Evolutionary conservation across 2,888 invertebrate species (phyloP).

Genomic region (Parnassius orleans): DNA sequence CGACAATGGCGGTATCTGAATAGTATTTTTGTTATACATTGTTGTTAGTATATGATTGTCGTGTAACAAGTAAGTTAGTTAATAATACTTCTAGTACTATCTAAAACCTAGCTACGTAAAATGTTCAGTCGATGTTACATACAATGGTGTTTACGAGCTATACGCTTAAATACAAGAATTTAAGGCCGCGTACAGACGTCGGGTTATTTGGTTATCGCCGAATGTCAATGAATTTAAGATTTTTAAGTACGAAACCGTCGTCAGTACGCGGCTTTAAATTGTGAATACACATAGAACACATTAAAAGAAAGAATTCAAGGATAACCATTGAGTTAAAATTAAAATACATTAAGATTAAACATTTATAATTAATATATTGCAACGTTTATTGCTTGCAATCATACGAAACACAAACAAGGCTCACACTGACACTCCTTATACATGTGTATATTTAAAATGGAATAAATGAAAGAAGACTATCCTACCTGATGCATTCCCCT

Average conservation of each 20-base stretch:
- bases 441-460: constrained; percentile 45
- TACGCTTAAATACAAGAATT: constrained; percentile 40
- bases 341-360: constrained; percentile 44
- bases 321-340: constrained; percentile 34
- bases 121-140: constrained; percentile 80
- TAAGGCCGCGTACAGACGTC: constrained; percentile 41
- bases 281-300: constrained; percentile 24
- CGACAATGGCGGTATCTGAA: constrained; percentile 40
- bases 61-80: neutral
- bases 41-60: neutral
- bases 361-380: constrained; percentile 51
- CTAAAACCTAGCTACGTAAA: constrained; percentile 71
- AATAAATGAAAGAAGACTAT: constrained; percentile 53
- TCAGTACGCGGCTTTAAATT: constrained; percentile 41
- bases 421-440: constrained; percentile 50
- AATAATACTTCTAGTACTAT: constrained; percentile 49
- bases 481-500: constrained; percentile 6
- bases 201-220: neutral
- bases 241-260: constrained; percentile 47
- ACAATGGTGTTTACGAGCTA: constrained; percentile 64
- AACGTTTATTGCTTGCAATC: constrained; percentile 64
- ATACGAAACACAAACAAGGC: constrained; percentile 55
- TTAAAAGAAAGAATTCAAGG: constrained; percentile 14
- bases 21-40: constrained; percentile 2
- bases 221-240: constrained; percentile 8